Evolutionary conservation across 1,140 invertebrate genomes (phyloP), one percentile per base, ranked within the genome.

Genomic region (Drosophila nigrodunni): DNA sequence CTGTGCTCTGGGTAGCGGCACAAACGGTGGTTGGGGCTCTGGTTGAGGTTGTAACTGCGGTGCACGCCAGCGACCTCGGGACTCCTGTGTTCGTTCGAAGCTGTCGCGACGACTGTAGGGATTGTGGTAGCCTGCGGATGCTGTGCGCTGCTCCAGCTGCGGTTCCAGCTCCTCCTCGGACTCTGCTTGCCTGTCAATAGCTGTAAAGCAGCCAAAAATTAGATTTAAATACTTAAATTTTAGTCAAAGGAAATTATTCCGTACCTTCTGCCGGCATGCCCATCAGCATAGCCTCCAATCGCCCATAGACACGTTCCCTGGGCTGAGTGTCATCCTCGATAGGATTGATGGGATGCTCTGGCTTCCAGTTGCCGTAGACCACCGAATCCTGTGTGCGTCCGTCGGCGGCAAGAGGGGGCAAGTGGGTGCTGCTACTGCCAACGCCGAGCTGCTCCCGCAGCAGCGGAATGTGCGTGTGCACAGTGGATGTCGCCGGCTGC

Each of bases 291-390:
- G 77, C 88, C 55, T 88, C 88, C 30, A 90, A 34, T 0, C 80
- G 75, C 0, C 82, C 78, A 44, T 76, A 88, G 7, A 78, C 71
- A 13, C 82, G 71, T 35, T 90, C 68, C 49, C 57, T 90, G 18
- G 82, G 64, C 58, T 68, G 68, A 7, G 57, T 18, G 1, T 77
- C 68, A 0, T 13, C 25, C 0, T 65, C 61, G 6, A 58, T 66
- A 0, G 90, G 89, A 6, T 59, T 70, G 7, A 73, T 60, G 6
- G 85, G 89, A 35, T 77, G 89, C 9, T 91, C 86, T 11, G 86
- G 82, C 55, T 91, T 91, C 90, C 90, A 91, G 49, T 90, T 90
- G 39, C 90, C 90, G 61, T 91, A 91, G 2, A 91, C 82, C 21
- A 91, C 87, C 0, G 77, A 58, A 13, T 90, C 83, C 34, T 78